A percentile compares a stretch with the other conserved stretches of the same genome.
Conservation (phyloP, 2,888 invertebrate genomes). For the Tetramorium bicarinatum region DNA sequence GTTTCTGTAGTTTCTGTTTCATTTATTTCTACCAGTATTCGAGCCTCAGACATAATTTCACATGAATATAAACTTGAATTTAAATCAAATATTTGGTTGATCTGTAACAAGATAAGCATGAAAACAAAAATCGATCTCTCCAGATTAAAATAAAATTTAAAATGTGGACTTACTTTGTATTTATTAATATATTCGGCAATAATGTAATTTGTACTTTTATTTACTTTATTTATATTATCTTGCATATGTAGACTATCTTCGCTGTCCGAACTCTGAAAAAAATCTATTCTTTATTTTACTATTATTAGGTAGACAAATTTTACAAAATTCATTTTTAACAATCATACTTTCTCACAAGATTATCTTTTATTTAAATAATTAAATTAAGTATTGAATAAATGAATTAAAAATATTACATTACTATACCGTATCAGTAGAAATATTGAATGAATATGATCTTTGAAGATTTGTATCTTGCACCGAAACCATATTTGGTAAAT, state of each 20-base stretch:
- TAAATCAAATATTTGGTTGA: conserved; percentile 80
- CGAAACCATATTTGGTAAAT: conserved; percentile 88
- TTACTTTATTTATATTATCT: conserved; percentile 45
- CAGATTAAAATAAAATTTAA: conserved; percentile 11
- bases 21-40: conserved; percentile 75
- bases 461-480: conserved; percentile 88
- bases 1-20: conserved; percentile 70
- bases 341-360: neutral
- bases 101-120: conserved; percentile 67
- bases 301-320: neutral
- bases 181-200: conserved; percentile 88
- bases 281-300: neutral
- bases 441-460: conserved; percentile 50
- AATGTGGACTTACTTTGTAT: conserved; percentile 87
- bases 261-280: conserved; percentile 52
- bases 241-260: conserved; percentile 21
- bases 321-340: conserved; percentile 25
- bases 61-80: conserved; percentile 77
- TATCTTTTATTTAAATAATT: neutral
- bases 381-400: conserved; percentile 27
- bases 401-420: conserved; percentile 6
- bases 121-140: neutral
- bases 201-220: conserved; percentile 82
- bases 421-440: conserved; percentile 64
- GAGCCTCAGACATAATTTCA: conserved; percentile 68